Evolutionary conservation across 2,113 vertebrate genomes (phyloP).

Genomic region (Danionella cerebrum): DNA sequence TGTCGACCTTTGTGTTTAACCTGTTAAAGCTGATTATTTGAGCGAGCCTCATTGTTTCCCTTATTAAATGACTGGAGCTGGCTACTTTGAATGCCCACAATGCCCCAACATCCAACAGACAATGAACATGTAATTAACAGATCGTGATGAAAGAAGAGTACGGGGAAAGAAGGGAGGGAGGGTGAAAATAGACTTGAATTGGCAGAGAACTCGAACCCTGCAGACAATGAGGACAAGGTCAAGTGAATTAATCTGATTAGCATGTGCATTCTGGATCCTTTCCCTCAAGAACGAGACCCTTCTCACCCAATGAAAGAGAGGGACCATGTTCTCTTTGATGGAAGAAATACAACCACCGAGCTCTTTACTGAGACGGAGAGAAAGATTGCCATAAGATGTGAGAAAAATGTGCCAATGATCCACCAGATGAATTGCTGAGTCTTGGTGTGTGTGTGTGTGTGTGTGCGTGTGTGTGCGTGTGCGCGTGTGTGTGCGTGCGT

Average conservation of each 20-base stretch:
- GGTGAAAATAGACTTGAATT: constrained; percentile 26
- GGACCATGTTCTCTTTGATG: background rate
- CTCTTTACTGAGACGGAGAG: background rate
- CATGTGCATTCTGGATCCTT: constrained; percentile 35
- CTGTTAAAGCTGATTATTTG: constrained; percentile 3
- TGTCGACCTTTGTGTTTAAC: background rate
- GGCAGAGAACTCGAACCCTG: constrained; percentile 29
- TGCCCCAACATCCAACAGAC: constrained; percentile 2
- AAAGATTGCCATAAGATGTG: background rate
- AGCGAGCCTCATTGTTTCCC: background rate
- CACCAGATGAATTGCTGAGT: background rate
- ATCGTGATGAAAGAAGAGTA: constrained; percentile 15
- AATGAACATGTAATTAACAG: constrained; percentile 25
- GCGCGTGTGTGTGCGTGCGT: background rate
- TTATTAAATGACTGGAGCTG: background rate
- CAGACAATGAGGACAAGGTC: constrained; percentile 29
- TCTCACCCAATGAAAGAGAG: constrained; percentile 6
- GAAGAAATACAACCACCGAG: background rate
- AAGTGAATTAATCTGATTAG: constrained; percentile 41
- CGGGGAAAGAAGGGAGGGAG: background rate
- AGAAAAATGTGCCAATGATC: constrained; percentile 9
- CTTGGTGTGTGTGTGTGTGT: too few relatives aligned
- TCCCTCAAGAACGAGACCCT: background rate
- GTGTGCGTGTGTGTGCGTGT: background rate
- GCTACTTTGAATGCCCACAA: constrained; percentile 7